Evolutionary conservation across 2,113 vertebrate genomes (phyloP), one percentile per base, ranked within the genome.

Genomic region (Theristicus caerulescens): DNA sequence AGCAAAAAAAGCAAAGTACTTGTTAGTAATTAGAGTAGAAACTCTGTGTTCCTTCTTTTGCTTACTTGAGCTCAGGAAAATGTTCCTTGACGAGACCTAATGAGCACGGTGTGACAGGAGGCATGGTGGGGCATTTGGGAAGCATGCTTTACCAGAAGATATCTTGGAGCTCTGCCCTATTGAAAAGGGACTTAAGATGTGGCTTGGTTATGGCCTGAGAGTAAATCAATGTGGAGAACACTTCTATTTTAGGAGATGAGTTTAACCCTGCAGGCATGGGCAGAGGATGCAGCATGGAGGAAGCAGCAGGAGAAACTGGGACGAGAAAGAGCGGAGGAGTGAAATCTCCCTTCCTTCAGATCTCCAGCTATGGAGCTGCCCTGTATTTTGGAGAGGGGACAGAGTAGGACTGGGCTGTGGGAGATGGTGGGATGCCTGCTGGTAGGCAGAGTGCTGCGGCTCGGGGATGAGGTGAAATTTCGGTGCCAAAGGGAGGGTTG

Each of bases 401-500:
- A 10, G 79, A 21, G 34, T 2, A 34, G 84, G 59, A 11, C 5
- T 27, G 31, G 10, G 64, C 6, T 4, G 12, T 24, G 27, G 66
- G 61, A 32, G 14, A 4, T 4, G 10, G 36, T 12, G 62, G 88
- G 36, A 18, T 5, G 24, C 27, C 47, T 13, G 42, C 8, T 5
- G 0, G 6, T 3, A 26, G 34, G 34, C 66, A 66, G 46, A 8
- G 31, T 1, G 1, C 36, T 9, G 58, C 7, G 57, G 20, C 12
- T 47, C 2, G 2, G 72, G 22, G 38, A 4, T 12, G 36, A 52
- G 93, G 34, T 6, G 70, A 13, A 11, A 7, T 1, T 2, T 13
- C 5, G 59, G 29, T 52, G 36, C 18, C 8, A 3, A 32, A 34
- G n/a, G 44, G 38, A 82, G 26, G 16, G 44, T 4, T 27, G 10